These are phyloP conservation scores for Meliscaeva auricollis DNA, from an alignment of 2,888 invertebrate genomes.

Conservation along the genomic window DNA sequence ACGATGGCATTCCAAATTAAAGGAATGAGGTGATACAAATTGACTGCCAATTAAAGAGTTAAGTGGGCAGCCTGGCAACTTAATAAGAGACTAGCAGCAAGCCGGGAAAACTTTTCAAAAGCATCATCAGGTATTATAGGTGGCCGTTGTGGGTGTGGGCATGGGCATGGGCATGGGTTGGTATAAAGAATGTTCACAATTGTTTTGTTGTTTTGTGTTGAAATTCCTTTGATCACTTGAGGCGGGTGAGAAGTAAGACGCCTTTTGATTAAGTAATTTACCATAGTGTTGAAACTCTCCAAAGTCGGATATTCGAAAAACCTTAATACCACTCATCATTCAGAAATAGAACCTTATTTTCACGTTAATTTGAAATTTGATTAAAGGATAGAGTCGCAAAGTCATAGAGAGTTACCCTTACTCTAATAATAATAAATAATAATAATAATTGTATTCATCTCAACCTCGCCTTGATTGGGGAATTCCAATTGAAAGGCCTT, in stretches of 20 bases:
- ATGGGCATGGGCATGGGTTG: neutral
- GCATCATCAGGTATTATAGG: neutral
- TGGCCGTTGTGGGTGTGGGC: too few relatives aligned
- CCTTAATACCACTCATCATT: slow-evolving; percentile 48
- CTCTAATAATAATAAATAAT: too few relatives aligned
- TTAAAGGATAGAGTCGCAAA: slow-evolving; percentile 30
- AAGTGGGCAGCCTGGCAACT: slow-evolving; percentile 42
- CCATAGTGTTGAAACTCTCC: slow-evolving; percentile 14
- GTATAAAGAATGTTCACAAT: slow-evolving; percentile 42
- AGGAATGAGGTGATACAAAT: slow-evolving; percentile 46
- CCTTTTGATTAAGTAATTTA: slow-evolving; percentile 59
- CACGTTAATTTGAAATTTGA: slow-evolving; percentile 48
- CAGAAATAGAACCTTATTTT: slow-evolving; percentile 28
- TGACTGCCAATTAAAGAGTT: slow-evolving; percentile 60
- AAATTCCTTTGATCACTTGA: slow-evolving; percentile 54
- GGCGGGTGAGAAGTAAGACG: slow-evolving; percentile 2
- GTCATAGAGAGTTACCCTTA: too few relatives aligned
- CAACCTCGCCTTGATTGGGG: too few relatives aligned
- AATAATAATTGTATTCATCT: too few relatives aligned
- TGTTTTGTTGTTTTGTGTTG: slow-evolving; percentile 29
- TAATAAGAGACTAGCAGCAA: slow-evolving; percentile 59
- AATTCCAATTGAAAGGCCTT: too few relatives aligned
- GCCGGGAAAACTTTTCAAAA: slow-evolving; percentile 5
- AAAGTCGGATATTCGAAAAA: slow-evolving; percentile 38
- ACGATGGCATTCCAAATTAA: neutral